These are phyloP conservation scores for Orientallactaga bullata DNA, from an alignment of 2,113 vertebrate species.

Conservation along the genomic window DNA sequence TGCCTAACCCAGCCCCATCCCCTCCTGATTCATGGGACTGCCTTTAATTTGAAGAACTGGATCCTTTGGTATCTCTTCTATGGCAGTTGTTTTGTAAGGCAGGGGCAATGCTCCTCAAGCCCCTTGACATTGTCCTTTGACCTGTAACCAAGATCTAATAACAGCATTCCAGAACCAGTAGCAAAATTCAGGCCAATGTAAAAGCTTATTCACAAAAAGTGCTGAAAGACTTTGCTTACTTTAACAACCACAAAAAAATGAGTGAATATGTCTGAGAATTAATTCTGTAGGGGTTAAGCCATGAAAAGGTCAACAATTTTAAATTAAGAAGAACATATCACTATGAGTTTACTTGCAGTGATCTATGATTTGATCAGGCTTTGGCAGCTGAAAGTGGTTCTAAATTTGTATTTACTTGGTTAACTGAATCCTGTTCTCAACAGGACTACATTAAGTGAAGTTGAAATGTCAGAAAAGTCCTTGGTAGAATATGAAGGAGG, in stretches of 20 bases:
- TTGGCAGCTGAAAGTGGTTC: neutral
- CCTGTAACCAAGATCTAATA: constrained; percentile 1
- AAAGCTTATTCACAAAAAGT: constrained; percentile 6
- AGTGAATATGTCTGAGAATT: neutral
- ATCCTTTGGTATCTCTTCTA: neutral
- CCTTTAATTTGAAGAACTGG: constrained; percentile 57
- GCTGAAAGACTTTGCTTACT: neutral
- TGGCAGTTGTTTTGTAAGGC: neutral
- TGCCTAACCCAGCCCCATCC: constrained; percentile 22
- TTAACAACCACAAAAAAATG: neutral
- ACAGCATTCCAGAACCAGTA: neutral
- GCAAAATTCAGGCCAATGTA: neutral
- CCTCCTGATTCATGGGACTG: neutral
- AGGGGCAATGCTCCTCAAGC: constrained; percentile 2
- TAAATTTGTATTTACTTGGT: constrained; percentile 45
- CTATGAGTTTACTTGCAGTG: neutral
- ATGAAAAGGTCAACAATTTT: neutral
- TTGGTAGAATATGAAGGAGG: neutral
- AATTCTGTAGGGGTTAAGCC: neutral
- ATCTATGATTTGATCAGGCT: neutral
- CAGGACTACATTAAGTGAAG: neutral
- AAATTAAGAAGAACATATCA: neutral
- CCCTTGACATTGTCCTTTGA: neutral
- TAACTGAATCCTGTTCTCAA: constrained; percentile 11
- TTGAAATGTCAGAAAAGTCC: constrained; percentile 26